Conservation (phyloP, 2,888 invertebrate species). For the Drosophila parthenogenetica region DNA sequence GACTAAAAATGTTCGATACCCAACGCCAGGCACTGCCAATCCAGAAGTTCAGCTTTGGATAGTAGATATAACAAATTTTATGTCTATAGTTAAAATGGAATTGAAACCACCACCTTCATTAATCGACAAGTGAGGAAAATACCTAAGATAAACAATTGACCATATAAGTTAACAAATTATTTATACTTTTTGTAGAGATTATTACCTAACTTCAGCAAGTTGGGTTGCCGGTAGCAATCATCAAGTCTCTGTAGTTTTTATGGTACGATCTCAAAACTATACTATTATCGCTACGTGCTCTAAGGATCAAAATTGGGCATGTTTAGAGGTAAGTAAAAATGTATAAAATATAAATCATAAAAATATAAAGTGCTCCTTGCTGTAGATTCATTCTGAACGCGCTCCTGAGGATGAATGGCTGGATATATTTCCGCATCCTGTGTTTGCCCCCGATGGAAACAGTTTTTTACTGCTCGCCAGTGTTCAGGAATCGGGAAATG, state of each 20-base stretch:
- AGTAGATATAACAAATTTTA: slow-evolving; percentile 90
- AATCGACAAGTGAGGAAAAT: slow-evolving; percentile 90
- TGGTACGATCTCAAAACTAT: slow-evolving; percentile 96
- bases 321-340: slow-evolving; percentile 89
- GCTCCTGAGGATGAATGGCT: slow-evolving; percentile 94
- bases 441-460: slow-evolving; percentile 93
- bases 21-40: slow-evolving; percentile 94
- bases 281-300: slow-evolving; percentile 94
- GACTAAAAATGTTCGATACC: slow-evolving; percentile 92
- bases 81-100: slow-evolving; percentile 88
- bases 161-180: background rate
- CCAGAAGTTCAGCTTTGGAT: slow-evolving; percentile 94
- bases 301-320: slow-evolving; percentile 91
- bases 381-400: slow-evolving; percentile 91
- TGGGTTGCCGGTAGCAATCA: slow-evolving; percentile 93
- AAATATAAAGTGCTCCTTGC: background rate
- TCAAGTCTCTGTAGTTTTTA: slow-evolving; percentile 95
- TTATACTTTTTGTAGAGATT: slow-evolving; percentile 88
- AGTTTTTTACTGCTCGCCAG: slow-evolving; percentile 93
- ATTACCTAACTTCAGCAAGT: slow-evolving; percentile 95
- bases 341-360: background rate
- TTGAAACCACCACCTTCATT: slow-evolving; percentile 91
- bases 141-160: background rate
- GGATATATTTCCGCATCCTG: slow-evolving; percentile 93
- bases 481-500: slow-evolving; percentile 93